Evolutionary conservation across 2,113 vertebrate genomes (phyloP).

Genomic region (Mormoops blainvillei): DNA sequence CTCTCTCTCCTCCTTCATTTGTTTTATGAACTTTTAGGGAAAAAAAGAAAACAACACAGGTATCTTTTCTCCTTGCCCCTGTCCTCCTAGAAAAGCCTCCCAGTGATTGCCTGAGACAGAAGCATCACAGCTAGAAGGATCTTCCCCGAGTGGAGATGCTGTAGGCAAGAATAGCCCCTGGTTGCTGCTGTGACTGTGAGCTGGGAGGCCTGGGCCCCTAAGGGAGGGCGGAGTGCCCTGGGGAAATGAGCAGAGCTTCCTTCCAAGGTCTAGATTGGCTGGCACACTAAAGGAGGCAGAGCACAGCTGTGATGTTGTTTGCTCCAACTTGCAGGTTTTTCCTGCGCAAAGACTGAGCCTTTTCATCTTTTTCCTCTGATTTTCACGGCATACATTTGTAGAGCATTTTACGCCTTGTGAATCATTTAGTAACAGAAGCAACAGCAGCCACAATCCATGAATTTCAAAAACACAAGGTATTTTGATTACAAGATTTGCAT

Average conservation of each 20-base stretch:
- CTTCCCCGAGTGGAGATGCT: background rate
- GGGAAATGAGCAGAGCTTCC: background rate
- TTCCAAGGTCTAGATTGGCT: background rate
- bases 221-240: too few species aligned
- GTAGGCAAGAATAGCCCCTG: background rate
- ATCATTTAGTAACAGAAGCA: background rate
- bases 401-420: background rate
- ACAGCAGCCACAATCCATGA: background rate
- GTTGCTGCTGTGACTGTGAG: background rate
- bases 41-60: background rate
- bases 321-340: background rate
- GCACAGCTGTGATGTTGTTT: background rate
- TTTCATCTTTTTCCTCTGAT: background rate
- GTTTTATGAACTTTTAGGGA: background rate
- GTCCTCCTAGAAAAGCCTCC: background rate
- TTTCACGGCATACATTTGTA: background rate
- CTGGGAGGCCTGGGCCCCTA: background rate
- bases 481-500: background rate
- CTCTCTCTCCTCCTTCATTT: background rate
- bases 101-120: background rate
- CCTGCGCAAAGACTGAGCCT: background rate
- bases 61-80: background rate
- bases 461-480: background rate
- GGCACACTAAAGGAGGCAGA: background rate
- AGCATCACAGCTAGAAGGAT: background rate